Base-by-base conservation (phyloP, 2,888 invertebrate species). In the Phaonia tiefii region DNA sequence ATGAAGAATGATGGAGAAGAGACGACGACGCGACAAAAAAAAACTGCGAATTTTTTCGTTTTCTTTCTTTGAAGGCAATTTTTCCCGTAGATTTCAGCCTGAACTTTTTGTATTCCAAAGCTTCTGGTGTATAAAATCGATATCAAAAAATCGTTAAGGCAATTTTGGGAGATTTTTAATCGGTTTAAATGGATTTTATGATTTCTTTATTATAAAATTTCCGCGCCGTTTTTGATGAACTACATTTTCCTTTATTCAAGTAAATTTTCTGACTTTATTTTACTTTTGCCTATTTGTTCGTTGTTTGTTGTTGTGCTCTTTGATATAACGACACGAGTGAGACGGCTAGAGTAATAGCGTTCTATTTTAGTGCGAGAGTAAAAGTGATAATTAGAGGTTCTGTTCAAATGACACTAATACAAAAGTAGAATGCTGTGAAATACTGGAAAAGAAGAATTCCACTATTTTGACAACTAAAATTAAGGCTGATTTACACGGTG, bases 221-320 rank as follows among this genome's bases (percentile, higher is more conserved):
- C 81, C 81, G 72, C 81, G 81, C 80, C 81, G 81, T 81, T 81
- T 81, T 46, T 78, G 60, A 46, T 31, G 31, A 67, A 75, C 74
- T 77, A 81, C 78, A 81, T 78, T 78, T 78, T 77, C 78, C 77
- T 81, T 75, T 37, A 58, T 58, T 13, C 17, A 74, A 71, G 74
- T 80, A 81, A 77, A 76, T 80, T 80, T 80, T 76, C 54, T 73
- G 80, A 80, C 67, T 76, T 63, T 75, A 51, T 75, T 75, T 72
- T 71, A 37, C 42, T 72, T 31, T 31, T 31, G 31, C 31, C 31
- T 31, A 5, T 31, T 31, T 74, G 42, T 72, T 78, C 75, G 72
- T 74, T 72, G 75, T 75, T 81, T 78, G 81, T 81, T 81, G 81
- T 81, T 81, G 81, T 72, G 78, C 56, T 72, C 65, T 56, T 78